A percentile compares a stretch with the other conserved stretches of the same genome.
phyloP scores from a whole-genome alignment of 1,140 invertebrate species.

The Drosophila repleta region DNA sequence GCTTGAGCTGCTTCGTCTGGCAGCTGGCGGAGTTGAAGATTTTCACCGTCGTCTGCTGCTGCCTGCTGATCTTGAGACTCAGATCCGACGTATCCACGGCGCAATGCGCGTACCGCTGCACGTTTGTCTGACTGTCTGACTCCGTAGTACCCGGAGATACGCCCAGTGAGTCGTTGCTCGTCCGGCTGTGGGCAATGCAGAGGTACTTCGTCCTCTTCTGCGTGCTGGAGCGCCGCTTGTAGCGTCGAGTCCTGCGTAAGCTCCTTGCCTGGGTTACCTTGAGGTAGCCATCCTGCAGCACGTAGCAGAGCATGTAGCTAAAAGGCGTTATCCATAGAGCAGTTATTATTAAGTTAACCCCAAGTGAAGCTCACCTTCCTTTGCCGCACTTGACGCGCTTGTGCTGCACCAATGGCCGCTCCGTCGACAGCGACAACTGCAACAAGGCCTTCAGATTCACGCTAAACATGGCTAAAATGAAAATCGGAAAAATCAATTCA shows the following conservation, averaged over 20 bases:
- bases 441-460: slow-evolving; percentile 51
- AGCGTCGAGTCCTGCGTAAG: background rate
- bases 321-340: background rate
- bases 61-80: background rate
- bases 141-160: background rate
- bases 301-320: slow-evolving; percentile 49
- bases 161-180: background rate
- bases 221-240: background rate
- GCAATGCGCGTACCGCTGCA: background rate
- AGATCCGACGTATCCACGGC: slow-evolving; percentile 46
- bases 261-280: slow-evolving; percentile 21
- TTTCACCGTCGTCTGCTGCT: slow-evolving; percentile 46
- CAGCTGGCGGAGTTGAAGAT: background rate
- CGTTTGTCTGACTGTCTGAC: slow-evolving; percentile 16
- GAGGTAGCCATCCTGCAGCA: slow-evolving; percentile 25
- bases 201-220: background rate
- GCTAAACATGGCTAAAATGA: slow-evolving; percentile 22
- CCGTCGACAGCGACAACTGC: slow-evolving; percentile 25
- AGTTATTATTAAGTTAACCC: background rate
- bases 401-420: background rate
- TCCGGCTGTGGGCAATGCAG: background rate
- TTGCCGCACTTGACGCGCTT: slow-evolving; percentile 30
- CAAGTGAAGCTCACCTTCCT: slow-evolving; percentile 25
- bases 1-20: slow-evolving; percentile 17
- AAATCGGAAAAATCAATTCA: background rate